Percentiles rank a stretch among this genome's conserved stretches.
Conservation (phyloP, 2,797 vertebrate species). For the Etheostoma nigrum region DNA sequence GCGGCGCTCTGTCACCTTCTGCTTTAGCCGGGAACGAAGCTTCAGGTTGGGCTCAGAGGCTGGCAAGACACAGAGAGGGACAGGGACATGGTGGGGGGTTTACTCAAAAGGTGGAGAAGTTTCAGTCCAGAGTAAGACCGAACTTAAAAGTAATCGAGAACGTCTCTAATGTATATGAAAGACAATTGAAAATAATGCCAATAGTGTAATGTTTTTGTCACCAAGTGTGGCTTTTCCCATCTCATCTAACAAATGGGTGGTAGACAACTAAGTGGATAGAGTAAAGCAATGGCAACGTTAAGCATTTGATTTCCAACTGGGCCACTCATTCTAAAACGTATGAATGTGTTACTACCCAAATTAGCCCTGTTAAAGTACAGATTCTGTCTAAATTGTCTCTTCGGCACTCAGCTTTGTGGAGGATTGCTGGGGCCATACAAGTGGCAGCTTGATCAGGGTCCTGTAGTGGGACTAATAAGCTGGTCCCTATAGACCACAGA, state of each 20-base stretch:
- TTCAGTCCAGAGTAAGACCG: neutral
- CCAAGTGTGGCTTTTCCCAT: neutral
- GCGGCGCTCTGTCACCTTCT: constrained; percentile 96
- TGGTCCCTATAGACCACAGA: constrained; percentile 57
- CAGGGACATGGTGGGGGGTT: neutral
- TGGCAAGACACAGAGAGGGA: constrained; percentile 61
- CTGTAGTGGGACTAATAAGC: constrained; percentile 59
- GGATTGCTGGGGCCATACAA: constrained; percentile 43
- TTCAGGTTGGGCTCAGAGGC: constrained; percentile 98
- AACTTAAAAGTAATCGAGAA: neutral
- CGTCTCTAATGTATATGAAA: neutral
- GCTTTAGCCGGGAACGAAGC: constrained; percentile 94
- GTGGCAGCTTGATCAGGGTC: constrained; percentile 47
- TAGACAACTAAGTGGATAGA: neutral
- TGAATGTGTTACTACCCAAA: constrained; percentile 2
- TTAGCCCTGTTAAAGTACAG: constrained; percentile 27
- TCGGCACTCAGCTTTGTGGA: constrained; percentile 34
- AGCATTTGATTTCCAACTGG: constrained; percentile 22
- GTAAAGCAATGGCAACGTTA: neutral
- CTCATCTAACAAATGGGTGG: neutral
- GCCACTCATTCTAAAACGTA: constrained; percentile 46
- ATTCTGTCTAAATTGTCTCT: constrained; percentile 32
- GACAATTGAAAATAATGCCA: neutral
- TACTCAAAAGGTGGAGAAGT: neutral
- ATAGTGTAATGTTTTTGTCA: neutral